A percentile compares a stretch with the other conserved stretches of the same genome.
Conservation (phyloP, 1,140 invertebrate genomes). For the Goniozus legneri region DNA sequence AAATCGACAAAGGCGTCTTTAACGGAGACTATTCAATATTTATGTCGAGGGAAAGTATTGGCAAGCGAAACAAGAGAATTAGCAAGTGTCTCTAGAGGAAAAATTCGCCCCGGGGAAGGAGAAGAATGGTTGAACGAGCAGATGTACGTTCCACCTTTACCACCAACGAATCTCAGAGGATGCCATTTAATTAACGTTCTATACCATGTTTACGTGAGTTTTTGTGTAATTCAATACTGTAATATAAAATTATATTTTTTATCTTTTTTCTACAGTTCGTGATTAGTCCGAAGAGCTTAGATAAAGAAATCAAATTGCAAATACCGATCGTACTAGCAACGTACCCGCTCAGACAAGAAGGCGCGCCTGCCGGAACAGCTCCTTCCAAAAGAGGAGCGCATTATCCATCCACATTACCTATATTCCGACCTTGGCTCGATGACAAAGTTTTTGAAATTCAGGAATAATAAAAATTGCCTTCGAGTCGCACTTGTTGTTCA, state of each 20-base stretch:
- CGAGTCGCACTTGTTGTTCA: not conserved
- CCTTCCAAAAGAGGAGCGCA: slow-evolving; percentile 74
- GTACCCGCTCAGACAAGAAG: slow-evolving; percentile 77
- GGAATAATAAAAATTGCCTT: too few species aligned
- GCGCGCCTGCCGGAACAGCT: slow-evolving; percentile 58
- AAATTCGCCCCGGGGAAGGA: slow-evolving; percentile 75
- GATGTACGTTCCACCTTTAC: slow-evolving; percentile 89
- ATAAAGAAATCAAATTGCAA: slow-evolving; percentile 89
- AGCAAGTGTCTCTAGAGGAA: slow-evolving; percentile 75
- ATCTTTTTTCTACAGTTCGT: slow-evolving; percentile 67
- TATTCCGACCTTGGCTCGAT: slow-evolving; percentile 85
- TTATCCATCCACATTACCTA: slow-evolving; percentile 89
- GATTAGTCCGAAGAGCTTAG: slow-evolving; percentile 84
- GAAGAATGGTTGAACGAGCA: slow-evolving; percentile 89
- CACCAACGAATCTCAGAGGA: slow-evolving; percentile 91
- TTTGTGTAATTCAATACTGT: slow-evolving; percentile 1
- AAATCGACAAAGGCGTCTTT: slow-evolving; percentile 53
- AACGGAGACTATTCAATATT: slow-evolving; percentile 83
- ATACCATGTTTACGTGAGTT: slow-evolving; percentile 92
- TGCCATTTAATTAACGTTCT: slow-evolving; percentile 93
- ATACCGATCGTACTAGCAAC: slow-evolving; percentile 89
- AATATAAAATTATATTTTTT: slow-evolving; percentile 4
- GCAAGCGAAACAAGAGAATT: slow-evolving; percentile 85
- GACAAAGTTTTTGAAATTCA: slow-evolving; percentile 61
- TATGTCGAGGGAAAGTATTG: slow-evolving; percentile 80